Evolutionary conservation across 2,888 invertebrate species (phyloP).

Genomic region (Panorpa germanica): DNA sequence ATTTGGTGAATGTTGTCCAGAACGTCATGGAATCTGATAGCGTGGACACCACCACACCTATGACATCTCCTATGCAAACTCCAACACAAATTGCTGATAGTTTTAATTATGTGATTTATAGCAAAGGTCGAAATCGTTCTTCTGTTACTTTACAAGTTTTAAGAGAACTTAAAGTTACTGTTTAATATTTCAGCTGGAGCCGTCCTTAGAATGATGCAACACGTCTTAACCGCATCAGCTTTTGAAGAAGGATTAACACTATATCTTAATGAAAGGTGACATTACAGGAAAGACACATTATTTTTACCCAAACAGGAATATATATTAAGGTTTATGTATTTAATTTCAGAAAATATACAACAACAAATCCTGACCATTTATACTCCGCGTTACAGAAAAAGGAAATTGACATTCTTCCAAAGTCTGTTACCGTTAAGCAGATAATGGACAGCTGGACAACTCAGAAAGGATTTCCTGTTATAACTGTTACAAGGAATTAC

Average conservation of each 20-base stretch:
- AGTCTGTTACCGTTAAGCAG: conserved; percentile 27
- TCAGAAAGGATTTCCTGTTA: conserved; percentile 56
- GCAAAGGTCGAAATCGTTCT: no score
- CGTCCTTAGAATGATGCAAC: conserved; percentile 36
- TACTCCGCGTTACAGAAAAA: conserved; percentile 20
- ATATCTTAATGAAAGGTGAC: conserved; percentile 26
- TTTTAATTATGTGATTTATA: conserved; percentile 40
- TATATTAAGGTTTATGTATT: conserved; percentile 3
- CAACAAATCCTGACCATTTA: conserved; percentile 21
- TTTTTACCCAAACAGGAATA: not conserved
- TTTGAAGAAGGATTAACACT: conserved; percentile 32
- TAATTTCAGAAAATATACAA: conserved; percentile 19
- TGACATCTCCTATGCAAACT: conserved; percentile 30
- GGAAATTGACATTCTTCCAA: conserved; percentile 18
- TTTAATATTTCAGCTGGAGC: conserved; percentile 26
- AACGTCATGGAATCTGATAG: conserved; percentile 28
- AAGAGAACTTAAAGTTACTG: no score
- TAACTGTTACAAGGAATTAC: conserved; percentile 34
- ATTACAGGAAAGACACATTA: conserved; percentile 10
- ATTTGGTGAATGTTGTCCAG: conserved; percentile 27
- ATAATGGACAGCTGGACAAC: conserved; percentile 55
- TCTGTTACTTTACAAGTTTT: no score
- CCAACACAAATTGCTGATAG: conserved; percentile 29
- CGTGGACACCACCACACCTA: conserved; percentile 27
- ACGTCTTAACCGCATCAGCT: conserved; percentile 26